Conservation (phyloP, 2,797 vertebrate genomes). For the Erithacus rubecula region DNA sequence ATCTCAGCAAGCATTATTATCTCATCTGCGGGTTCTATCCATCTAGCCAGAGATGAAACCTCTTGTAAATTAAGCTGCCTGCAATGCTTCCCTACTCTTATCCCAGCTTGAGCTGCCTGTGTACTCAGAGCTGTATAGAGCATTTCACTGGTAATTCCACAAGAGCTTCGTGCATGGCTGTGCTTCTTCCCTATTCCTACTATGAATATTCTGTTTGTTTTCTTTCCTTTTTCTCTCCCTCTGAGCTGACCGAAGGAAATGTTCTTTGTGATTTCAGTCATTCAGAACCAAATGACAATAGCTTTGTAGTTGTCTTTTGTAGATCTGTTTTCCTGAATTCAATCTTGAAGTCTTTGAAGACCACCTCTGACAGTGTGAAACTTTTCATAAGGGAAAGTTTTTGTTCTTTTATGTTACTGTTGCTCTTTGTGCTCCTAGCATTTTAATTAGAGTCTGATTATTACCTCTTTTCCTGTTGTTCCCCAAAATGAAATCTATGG, state of each 20-base stretch:
- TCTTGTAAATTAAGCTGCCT: not conserved
- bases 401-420: not conserved
- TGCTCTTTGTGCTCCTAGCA: not conserved
- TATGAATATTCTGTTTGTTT: slow-evolving; percentile 14
- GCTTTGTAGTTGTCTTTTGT: not conserved
- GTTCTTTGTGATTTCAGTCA: not conserved
- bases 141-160: not conserved
- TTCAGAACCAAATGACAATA: not conserved
- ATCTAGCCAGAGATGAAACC: not conserved
- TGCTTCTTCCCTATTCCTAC: not conserved
- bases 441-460: slow-evolving; percentile 42
- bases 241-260: not conserved
- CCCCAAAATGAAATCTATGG: slow-evolving; percentile 1
- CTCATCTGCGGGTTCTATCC: not conserved
- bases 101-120: not conserved
- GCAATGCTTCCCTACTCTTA: not conserved
- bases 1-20: not conserved
- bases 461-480: not conserved
- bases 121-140: not conserved
- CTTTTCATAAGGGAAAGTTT: not conserved
- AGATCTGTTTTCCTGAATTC: slow-evolving; percentile 4
- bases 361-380: not conserved
- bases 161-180: accelerated
- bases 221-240: not conserved
- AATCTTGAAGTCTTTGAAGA: slow-evolving; percentile 20